phyloP scores from a whole-genome alignment of 1,140 invertebrate genomes.

The Ips nitidus region DNA sequence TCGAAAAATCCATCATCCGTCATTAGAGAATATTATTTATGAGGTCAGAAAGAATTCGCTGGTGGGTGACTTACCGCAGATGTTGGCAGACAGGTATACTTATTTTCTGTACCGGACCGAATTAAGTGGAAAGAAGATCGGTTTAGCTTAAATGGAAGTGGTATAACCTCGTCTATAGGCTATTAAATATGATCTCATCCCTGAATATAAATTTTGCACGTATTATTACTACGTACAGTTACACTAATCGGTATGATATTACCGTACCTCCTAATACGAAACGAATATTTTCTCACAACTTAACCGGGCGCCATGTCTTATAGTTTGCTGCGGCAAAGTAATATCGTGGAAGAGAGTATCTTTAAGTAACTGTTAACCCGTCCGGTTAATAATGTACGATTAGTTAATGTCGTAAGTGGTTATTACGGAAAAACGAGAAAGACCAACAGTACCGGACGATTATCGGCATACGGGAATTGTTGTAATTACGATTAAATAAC shows the following conservation, averaged over 20 bases:
- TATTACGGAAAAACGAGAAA: background rate
- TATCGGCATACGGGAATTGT: background rate
- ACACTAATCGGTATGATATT: background rate
- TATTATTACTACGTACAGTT: background rate
- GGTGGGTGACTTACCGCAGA: too few species aligned
- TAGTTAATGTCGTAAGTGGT: background rate
- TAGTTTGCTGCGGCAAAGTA: background rate
- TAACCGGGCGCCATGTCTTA: background rate
- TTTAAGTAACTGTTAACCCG: background rate
- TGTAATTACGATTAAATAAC: slow-evolving; percentile 4
- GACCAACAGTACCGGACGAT: background rate
- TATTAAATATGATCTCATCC: too few species aligned
- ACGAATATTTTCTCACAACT: slow-evolving; percentile 4
- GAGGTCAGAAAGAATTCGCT: too few species aligned
- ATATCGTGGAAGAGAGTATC: background rate
- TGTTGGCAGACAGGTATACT: too few species aligned
- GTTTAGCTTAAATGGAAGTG: too few species aligned
- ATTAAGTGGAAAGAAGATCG: too few species aligned
- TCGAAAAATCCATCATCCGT: too few species aligned
- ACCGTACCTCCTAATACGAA: slow-evolving; percentile 2
- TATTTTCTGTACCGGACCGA: too few species aligned
- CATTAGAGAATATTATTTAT: too few species aligned
- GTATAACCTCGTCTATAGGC: too few species aligned
- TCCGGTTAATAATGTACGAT: slow-evolving; percentile 1
- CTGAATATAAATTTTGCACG: too few species aligned